Evolutionary conservation across 2,888 invertebrate species (phyloP).

Genomic region (Nymphalis polychloros): DNA sequence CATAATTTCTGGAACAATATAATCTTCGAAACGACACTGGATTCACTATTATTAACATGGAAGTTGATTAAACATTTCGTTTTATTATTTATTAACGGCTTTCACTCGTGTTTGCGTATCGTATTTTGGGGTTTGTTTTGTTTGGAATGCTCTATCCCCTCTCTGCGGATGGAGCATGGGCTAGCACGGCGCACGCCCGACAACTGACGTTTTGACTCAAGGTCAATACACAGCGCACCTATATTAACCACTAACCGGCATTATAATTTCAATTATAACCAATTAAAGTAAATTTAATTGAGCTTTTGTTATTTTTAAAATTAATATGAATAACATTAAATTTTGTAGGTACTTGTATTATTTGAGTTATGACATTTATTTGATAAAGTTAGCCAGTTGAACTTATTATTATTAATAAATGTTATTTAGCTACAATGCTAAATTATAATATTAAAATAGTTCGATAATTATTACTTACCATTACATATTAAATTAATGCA

Average conservation of each 20-base stretch:
- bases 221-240: conserved; percentile 43
- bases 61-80: not conserved
- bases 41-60: conserved; percentile 15
- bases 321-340: too few relatives aligned
- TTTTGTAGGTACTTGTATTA: too few relatives aligned
- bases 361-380: too few relatives aligned
- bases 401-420: too few relatives aligned
- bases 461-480: too few relatives aligned
- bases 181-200: conserved; percentile 32
- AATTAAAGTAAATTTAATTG: not conserved
- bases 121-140: conserved; percentile 20
- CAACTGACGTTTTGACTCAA: conserved; percentile 46
- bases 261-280: not conserved
- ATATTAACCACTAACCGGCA: not conserved
- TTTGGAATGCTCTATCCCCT: conserved; percentile 19
- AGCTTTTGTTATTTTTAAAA: too few relatives aligned
- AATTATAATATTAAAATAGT: too few relatives aligned
- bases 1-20: conserved; percentile 2
- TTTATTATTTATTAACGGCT: not conserved
- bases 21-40: not conserved
- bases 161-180: conserved; percentile 18
- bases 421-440: too few relatives aligned
- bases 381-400: too few relatives aligned
- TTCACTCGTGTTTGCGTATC: conserved; percentile 20
- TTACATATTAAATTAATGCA: too few relatives aligned